phyloP scores from a whole-genome alignment of 2,888 invertebrate species.

The Epinotia nisella region DNA sequence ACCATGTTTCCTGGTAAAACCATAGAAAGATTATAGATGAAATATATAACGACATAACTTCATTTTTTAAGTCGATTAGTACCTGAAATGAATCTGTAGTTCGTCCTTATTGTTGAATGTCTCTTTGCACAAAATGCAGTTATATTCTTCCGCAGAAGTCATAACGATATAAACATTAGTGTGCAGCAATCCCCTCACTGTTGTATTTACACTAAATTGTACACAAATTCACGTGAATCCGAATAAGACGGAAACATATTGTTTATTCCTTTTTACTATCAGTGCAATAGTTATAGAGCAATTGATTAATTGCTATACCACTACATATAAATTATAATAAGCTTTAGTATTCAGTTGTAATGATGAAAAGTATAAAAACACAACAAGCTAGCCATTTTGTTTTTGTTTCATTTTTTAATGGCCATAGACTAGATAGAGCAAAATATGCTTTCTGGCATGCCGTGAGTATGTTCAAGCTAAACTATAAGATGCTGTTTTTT shows the following conservation, averaged over 20 bases:
- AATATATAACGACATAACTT: not conserved
- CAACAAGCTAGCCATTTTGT: constrained; percentile 57
- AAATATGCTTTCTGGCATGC: constrained; percentile 7
- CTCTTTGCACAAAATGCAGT: constrained; percentile 85
- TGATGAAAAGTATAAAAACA: constrained; percentile 48
- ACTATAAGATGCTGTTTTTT: constrained; percentile 1
- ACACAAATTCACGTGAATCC: constrained; percentile 19
- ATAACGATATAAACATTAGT: constrained; percentile 50
- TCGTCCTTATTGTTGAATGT: constrained; percentile 83
- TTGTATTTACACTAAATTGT: constrained; percentile 26
- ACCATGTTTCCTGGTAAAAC: constrained; percentile 83
- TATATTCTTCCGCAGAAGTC: constrained; percentile 69
- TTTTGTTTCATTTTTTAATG: constrained; percentile 48
- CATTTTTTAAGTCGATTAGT: constrained; percentile 45
- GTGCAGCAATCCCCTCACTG: constrained; percentile 9
- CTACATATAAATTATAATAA: not conserved
- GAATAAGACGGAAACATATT: constrained; percentile 1
- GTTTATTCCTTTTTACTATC: not conserved
- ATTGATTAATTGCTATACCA: not conserved
- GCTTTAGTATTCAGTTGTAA: not conserved
- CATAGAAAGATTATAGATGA: constrained; percentile 31
- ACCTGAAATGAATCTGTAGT: constrained; percentile 87
- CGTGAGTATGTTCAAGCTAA: constrained; percentile 17
- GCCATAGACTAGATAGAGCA: not conserved
- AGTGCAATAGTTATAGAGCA: not conserved